Evolutionary conservation across 2,888 invertebrate genomes (phyloP).

Genomic region (Tipula helvola): DNA sequence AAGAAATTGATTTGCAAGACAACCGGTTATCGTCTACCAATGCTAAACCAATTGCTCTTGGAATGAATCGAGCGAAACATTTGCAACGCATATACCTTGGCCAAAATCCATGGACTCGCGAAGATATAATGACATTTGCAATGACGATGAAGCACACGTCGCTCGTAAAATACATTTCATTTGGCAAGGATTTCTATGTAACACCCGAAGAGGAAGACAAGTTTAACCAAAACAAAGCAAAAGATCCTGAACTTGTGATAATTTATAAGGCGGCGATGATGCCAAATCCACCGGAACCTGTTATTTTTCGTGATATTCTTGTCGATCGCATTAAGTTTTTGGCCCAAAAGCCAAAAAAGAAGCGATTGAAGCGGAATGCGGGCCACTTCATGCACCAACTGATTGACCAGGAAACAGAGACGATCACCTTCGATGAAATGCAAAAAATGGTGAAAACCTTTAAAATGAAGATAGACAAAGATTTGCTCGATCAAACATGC

Average conservation of each 20-base stretch:
- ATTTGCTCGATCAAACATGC: slow-evolving; percentile 11
- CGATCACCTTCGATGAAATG: not conserved
- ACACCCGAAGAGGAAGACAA: not conserved
- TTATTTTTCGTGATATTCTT: not conserved
- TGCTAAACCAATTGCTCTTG: not conserved
- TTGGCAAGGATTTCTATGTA: not conserved
- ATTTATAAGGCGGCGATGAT: not conserved
- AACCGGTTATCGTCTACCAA: not conserved
- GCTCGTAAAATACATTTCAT: not conserved
- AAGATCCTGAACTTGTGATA: not conserved
- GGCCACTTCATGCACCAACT: not conserved
- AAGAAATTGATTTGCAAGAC: not conserved
- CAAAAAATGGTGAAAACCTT: not conserved
- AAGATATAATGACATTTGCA: not conserved
- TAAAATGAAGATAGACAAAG: slow-evolving; percentile 11
- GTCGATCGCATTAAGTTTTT: not conserved
- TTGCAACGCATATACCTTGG: not conserved
- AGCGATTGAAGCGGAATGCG: not conserved
- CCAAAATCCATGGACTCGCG: not conserved
- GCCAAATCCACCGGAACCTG: not conserved
- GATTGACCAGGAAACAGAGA: not conserved
- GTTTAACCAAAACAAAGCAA: not conserved
- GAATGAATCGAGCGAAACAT: not conserved
- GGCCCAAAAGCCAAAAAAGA: not conserved
- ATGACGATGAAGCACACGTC: not conserved